Base-by-base conservation (phyloP, 2,797 vertebrate genomes). In the Sternotherus odoratus region DNA sequence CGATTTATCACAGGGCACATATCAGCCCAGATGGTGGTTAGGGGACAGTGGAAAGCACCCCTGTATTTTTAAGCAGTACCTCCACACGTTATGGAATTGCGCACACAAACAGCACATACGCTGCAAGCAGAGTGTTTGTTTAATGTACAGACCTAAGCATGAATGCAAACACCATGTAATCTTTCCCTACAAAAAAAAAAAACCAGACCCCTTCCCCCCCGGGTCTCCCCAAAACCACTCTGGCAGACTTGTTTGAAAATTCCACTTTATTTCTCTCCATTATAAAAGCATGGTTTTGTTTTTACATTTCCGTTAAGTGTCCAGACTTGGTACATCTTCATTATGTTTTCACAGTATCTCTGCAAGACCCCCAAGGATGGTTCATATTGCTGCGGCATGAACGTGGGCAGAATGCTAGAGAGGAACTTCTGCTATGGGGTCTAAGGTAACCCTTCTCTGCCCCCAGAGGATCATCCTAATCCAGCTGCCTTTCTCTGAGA, bases 331-430 rank as follows among this genome's bases (percentile, higher is more conserved):
- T 96, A 96, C 96, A 92, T 87, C 93, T 94, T 91, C 82, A 95
- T 53, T 94, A 94, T 92, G 66, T 95, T 97, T 97, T 98, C 98
- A 98, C 98, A 98, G 98, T 98, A 97, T 97, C 96, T 97, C 95
- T 97, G 95, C 97, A 87, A 50, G 86, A 96, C 95, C 53, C 53
- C 53, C 93, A 74, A 94, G 92, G 95, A 93, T 36, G 1, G 82
- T 91, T 96, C 95, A 98, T 98, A 98, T 98, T 98, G 98, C 98
- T 97, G 95, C 77, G 39, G 95, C 80, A 39, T 72, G 83, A 90
- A 93, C 91, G 94, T 24, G 89, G 50, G 56, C 95, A 17, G 36
- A 54, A 85, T 79, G 43, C 39, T 69, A 57, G 17, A 5, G n/a
- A 51, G 17, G 30, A 63, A 6, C 54, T 13, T 26, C 49, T 43